These are phyloP conservation scores for Papilio elwesi DNA, from an alignment of 2,888 invertebrate species.

Conservation along the genomic window DNA sequence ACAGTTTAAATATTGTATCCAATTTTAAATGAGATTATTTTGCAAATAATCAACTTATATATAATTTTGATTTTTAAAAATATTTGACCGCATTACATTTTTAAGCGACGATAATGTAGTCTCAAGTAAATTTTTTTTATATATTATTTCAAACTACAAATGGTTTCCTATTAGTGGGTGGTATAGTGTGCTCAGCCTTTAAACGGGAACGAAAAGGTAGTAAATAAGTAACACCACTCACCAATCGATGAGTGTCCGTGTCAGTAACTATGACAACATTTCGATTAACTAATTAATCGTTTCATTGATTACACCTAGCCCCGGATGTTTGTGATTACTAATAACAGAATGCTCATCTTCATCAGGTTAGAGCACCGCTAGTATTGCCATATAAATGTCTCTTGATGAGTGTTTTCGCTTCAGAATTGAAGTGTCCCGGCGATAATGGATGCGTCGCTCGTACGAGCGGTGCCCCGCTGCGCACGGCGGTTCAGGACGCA, in stretches of 20 bases:
- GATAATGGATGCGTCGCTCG: constrained; percentile 26
- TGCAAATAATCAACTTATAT: background rate
- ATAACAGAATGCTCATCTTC: background rate
- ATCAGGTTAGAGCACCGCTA: background rate
- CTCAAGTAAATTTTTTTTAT: too few relatives aligned
- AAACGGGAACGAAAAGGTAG: too few relatives aligned
- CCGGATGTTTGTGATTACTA: constrained; percentile 2
- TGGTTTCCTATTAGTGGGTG: too few relatives aligned
- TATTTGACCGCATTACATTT: too few relatives aligned
- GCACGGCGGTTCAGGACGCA: constrained; percentile 24
- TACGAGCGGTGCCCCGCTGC: constrained; percentile 36
- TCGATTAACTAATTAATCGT: background rate
- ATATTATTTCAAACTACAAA: too few relatives aligned
- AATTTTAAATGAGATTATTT: background rate
- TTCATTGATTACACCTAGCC: background rate
- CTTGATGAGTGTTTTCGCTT: constrained; percentile 21
- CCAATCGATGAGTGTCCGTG: too few relatives aligned
- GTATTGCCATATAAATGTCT: constrained; percentile 40
- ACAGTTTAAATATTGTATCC: background rate
- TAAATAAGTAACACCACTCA: too few relatives aligned
- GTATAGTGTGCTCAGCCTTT: too few relatives aligned
- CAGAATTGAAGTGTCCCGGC: constrained; percentile 37
- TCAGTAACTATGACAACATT: background rate
- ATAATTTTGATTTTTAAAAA: too few relatives aligned
- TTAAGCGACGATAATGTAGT: too few relatives aligned